A percentile compares a stretch with the other conserved stretches of the same genome.
These are phyloP conservation scores for Molossus molossus DNA, from an alignment of 2,797 vertebrate genomes.

Conservation along the genomic window DNA sequence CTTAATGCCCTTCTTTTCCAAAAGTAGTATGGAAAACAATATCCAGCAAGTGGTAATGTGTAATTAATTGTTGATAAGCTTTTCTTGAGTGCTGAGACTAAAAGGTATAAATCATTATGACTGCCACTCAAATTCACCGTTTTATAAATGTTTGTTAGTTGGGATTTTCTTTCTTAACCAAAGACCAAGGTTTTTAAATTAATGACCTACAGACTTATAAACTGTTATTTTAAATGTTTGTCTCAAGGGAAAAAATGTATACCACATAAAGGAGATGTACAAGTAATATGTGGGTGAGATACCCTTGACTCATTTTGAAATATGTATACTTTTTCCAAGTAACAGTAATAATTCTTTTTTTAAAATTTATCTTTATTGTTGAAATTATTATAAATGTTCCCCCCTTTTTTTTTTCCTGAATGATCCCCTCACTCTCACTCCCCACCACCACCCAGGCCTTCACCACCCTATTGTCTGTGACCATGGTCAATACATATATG, in stretches of 20 bases:
- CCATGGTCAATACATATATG: too few species aligned
- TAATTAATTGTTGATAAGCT: constrained; percentile 56
- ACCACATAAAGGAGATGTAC: constrained; percentile 8
- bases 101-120: constrained; percentile 28
- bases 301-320: constrained; percentile 58
- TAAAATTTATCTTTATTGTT: too few species aligned
- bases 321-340: constrained; percentile 62
- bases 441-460: too few species aligned
- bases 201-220: constrained; percentile 22
- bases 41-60: background rate
- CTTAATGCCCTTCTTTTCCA: background rate
- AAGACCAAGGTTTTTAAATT: constrained; percentile 38
- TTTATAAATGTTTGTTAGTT: constrained; percentile 46
- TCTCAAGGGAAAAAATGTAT: background rate
- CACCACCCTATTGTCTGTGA: too few species aligned
- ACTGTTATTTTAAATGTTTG: constrained; percentile 61
- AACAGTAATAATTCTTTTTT: constrained; percentile 53
- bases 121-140: background rate
- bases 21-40: constrained; percentile 1
- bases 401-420: too few species aligned
- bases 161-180: constrained; percentile 25
- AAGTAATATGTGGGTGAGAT: constrained; percentile 35
- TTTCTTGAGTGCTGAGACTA: constrained; percentile 16
- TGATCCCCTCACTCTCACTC: too few species aligned
- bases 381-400: too few species aligned